These are phyloP conservation scores for Pipistrellus kuhlii DNA, from an alignment of 2,797 vertebrate genomes.

Conservation along the genomic window DNA sequence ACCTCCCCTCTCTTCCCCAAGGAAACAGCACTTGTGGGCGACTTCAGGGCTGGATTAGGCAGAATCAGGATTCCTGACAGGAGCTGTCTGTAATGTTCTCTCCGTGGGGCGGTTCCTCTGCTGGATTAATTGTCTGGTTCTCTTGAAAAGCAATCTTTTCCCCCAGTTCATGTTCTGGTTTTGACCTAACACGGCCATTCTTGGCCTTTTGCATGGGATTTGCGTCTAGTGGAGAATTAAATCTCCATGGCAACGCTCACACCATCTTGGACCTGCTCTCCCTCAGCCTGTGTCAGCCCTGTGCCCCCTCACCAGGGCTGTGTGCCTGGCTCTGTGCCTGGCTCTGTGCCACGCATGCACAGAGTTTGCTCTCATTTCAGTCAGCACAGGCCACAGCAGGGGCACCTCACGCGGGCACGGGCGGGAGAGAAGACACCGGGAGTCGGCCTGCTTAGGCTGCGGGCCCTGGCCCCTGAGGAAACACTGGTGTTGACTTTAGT, in stretches of 20 bases:
- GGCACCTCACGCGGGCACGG: not conserved
- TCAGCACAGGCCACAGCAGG: not conserved
- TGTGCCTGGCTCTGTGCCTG: slow-evolving; percentile 29
- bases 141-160: slow-evolving; percentile 74
- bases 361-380: slow-evolving; percentile 26
- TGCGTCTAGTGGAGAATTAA: slow-evolving; percentile 74
- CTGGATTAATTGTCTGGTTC: slow-evolving; percentile 79
- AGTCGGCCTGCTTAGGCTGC: not conserved
- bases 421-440: not conserved
- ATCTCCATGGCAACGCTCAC: slow-evolving; percentile 78
- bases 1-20: not conserved
- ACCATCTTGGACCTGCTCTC: slow-evolving; percentile 44
- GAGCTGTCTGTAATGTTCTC: slow-evolving; percentile 52
- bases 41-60: not conserved
- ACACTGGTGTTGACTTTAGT: not conserved
- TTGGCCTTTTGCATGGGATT: slow-evolving; percentile 78
- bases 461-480: not conserved
- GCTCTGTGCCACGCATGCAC: not conserved
- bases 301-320: not conserved
- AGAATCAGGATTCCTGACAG: slow-evolving; percentile 8
- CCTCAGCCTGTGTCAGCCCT: not conserved
- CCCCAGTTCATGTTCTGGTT: slow-evolving; percentile 77
- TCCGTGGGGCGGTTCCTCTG: slow-evolving; percentile 65
- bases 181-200: slow-evolving; percentile 80
- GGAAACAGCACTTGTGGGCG: not conserved